phyloP scores from a whole-genome alignment of 2,888 invertebrate species.

The Drosophila limbata region DNA sequence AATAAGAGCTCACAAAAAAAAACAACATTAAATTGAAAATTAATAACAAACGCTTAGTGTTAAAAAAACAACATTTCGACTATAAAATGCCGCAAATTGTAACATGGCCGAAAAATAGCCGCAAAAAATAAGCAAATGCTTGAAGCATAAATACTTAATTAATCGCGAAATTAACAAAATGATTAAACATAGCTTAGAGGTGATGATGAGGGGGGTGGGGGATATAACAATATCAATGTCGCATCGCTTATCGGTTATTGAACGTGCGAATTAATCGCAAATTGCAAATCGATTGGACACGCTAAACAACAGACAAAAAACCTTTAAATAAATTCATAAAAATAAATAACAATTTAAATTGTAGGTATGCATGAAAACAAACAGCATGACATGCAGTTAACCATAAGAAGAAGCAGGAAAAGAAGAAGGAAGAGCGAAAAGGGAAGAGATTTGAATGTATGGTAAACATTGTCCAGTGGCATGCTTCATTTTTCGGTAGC shows the following conservation, averaged over 20 bases:
- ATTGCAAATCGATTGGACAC: constrained; percentile 68
- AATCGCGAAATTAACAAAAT: constrained; percentile 44
- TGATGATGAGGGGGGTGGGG: not conserved
- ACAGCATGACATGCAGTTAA: constrained; percentile 47
- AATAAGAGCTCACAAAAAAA: constrained; percentile 14
- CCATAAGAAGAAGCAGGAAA: not conserved
- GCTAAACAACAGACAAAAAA: constrained; percentile 47
- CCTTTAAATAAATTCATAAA: constrained; percentile 53
- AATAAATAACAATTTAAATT: constrained; percentile 54
- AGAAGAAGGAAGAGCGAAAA: constrained; percentile 35
- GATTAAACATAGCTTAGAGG: constrained; percentile 19
- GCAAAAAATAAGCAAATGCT: constrained; percentile 38
- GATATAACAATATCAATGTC: constrained; percentile 57
- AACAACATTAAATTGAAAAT: constrained; percentile 51
- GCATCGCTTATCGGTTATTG: constrained; percentile 65
- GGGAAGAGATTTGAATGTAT: not conserved
- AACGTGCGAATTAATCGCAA: constrained; percentile 53
- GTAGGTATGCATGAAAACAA: constrained; percentile 47
- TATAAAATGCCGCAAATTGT: constrained; percentile 54
- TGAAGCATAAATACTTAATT: constrained; percentile 50
- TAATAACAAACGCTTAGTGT: constrained; percentile 56
- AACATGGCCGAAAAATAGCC: constrained; percentile 50
- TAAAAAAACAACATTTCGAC: constrained; percentile 35
- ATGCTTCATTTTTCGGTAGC: constrained; percentile 48
- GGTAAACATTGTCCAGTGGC: constrained; percentile 1